Base-by-base conservation (phyloP, 1,140 invertebrate species). In the Chironomus tepperi region DNA sequence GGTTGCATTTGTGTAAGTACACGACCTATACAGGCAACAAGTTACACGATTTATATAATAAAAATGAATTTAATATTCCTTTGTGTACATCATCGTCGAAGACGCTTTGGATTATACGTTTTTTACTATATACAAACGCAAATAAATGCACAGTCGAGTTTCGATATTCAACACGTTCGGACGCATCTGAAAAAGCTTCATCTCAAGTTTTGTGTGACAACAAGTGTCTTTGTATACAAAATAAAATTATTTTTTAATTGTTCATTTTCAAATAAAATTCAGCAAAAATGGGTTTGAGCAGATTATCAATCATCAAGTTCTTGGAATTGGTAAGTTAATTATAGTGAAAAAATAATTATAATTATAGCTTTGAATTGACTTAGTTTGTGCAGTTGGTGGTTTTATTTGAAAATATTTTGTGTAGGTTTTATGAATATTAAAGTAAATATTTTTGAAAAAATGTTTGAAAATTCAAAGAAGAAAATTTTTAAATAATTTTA, bases 301-400 rank as follows among this genome's bases (percentile, higher is more conserved):
- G 65, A 70, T 70, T 70, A 70, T 70, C 65, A 70, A 70, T 70
- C 19, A 70, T 70, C 18, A 70, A 70, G 18, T 21, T 70, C 19
- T 70, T 70, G 65, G 65, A 70, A 21, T 70, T 70, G 65, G 65
- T 70, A 6, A 70, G 65, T 70, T 18, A 70, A 57, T 34, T 34
- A 34, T 34, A 34, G 24, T n/a, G n/a, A n/a, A n/a, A n/a, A n/a
- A n/a, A n/a, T n/a, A n/a, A n/a, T 34, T 34, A 2, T 34, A 34
- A 2, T 34, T 1, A 34, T 2, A 34, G 24, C 5, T 34, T 34
- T 34, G n/a, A n/a, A n/a, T 5, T 34, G 24, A 34, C 24, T 34
- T 34, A 34, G 5, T 2, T 34, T 34, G 24, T 34, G 24, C 43
- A 47, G 1, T 47, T 47, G 8, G 9, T 10, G 43, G n/a, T 15